Conservation (phyloP, 1,140 invertebrate genomes). For the Akabosia matsudoensis region DNA sequence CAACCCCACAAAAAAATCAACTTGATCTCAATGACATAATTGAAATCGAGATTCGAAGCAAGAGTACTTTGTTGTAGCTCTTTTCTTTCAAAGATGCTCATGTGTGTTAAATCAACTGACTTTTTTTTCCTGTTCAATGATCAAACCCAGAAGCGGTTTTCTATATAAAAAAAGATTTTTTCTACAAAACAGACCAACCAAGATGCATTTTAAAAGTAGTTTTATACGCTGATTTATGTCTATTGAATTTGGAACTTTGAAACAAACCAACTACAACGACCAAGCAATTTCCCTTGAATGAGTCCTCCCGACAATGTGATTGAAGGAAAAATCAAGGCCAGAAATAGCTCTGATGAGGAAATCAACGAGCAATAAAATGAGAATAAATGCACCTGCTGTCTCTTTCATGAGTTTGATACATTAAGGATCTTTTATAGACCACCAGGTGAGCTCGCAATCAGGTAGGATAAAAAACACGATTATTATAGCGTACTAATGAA, state of each 20-base stretch:
- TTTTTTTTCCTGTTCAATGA: background rate
- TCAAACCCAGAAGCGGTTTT: background rate
- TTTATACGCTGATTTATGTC: too few relatives aligned
- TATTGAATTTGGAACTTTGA: too few relatives aligned
- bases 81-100: too few relatives aligned
- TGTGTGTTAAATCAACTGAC: too few relatives aligned
- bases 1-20: background rate
- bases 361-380: constrained; percentile 8
- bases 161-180: background rate
- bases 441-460: constrained; percentile 41
- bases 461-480: constrained; percentile 29
- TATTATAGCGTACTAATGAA: constrained; percentile 11
- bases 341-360: constrained; percentile 4
- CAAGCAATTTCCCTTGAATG: too few relatives aligned
- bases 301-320: too few relatives aligned
- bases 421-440: constrained; percentile 26
- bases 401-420: too few relatives aligned
- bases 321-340: background rate
- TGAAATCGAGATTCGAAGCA: background rate
- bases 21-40: constrained; percentile 2
- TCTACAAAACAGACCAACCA: background rate
- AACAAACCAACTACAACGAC: too few relatives aligned
- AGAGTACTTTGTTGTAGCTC: background rate
- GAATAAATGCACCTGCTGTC: too few relatives aligned
- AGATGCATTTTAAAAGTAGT: background rate